Evolutionary conservation across 2,888 invertebrate genomes (phyloP).

Genomic region (Andrena bicolor): DNA sequence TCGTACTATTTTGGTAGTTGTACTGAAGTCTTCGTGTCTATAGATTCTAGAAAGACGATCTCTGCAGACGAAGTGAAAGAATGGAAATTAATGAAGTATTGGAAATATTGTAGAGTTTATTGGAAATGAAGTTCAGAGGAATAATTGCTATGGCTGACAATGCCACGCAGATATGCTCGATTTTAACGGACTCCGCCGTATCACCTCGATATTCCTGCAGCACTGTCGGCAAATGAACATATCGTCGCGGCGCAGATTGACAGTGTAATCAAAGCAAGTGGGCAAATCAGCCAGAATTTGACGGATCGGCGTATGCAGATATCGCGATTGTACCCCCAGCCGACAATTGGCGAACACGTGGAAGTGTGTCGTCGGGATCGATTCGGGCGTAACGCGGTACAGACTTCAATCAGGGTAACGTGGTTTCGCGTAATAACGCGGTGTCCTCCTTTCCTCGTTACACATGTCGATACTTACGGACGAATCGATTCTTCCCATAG

Average conservation of each 20-base stretch:
- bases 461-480: not conserved
- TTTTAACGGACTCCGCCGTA: not conserved
- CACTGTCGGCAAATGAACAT: constrained; percentile 58
- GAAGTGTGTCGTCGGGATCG: constrained; percentile 47
- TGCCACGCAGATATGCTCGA: not conserved
- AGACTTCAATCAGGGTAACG: constrained; percentile 22
- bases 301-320: constrained; percentile 63
- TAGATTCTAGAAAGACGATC: too few species aligned
- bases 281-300: constrained; percentile 62
- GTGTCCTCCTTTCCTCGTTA: not conserved
- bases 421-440: constrained; percentile 27
- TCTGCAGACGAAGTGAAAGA: too few species aligned
- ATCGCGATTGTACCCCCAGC: constrained; percentile 40
- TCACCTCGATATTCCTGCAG: constrained; percentile 14
- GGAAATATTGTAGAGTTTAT: too few species aligned
- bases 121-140: too few species aligned
- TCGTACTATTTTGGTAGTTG: too few species aligned
- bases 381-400: constrained; percentile 32
- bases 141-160: too few species aligned
- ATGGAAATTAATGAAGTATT: too few species aligned
- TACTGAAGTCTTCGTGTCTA: too few species aligned
- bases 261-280: constrained; percentile 68
- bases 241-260: constrained; percentile 50
- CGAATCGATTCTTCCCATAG: not conserved
- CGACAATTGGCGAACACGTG: constrained; percentile 49